Conservation (phyloP, 2,888 invertebrate species). For the Ormyrus rosae region DNA sequence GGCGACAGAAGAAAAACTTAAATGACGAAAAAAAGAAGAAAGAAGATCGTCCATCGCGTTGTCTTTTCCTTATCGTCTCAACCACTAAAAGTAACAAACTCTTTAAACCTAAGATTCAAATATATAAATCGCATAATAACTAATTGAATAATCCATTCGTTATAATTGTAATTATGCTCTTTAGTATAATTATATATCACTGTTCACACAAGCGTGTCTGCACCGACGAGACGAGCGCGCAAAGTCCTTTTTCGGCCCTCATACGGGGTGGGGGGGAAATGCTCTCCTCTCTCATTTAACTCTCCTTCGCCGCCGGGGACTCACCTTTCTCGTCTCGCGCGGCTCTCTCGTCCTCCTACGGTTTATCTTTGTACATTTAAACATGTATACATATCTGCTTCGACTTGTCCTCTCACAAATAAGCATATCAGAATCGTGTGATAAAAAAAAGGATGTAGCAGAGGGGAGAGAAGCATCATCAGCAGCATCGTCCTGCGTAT, state of each 20-base stretch:
- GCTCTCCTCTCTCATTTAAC: neutral
- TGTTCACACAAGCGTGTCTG: slow-evolving; percentile 46
- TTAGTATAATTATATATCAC: slow-evolving; percentile 48
- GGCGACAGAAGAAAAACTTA: neutral
- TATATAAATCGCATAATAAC: slow-evolving; percentile 32
- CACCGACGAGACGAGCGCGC: slow-evolving; percentile 3
- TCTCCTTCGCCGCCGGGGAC: neutral
- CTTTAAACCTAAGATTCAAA: slow-evolving; percentile 11
- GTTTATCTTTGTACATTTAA: too few species aligned
- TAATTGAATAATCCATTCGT: slow-evolving; percentile 28
- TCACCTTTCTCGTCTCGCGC: neutral
- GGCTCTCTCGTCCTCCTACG: slow-evolving; percentile 3
- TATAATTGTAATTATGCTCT: slow-evolving; percentile 50
- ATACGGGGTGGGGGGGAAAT: neutral
- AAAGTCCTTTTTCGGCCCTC: too few species aligned
- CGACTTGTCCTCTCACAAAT: too few species aligned
- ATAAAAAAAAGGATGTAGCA: too few species aligned
- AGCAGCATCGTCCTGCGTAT: too few species aligned
- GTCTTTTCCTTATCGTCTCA: slow-evolving; percentile 1
- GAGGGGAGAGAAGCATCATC: too few species aligned
- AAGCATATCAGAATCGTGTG: too few species aligned
- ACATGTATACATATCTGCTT: too few species aligned
- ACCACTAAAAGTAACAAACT: slow-evolving; percentile 41
- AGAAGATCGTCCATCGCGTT: slow-evolving; percentile 5
- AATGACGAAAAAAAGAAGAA: neutral